Percentiles rank a stretch among this genome's conserved stretches.
phyloP scores from a whole-genome alignment of 2,888 invertebrate genomes.

The Drosophila siamana region DNA sequence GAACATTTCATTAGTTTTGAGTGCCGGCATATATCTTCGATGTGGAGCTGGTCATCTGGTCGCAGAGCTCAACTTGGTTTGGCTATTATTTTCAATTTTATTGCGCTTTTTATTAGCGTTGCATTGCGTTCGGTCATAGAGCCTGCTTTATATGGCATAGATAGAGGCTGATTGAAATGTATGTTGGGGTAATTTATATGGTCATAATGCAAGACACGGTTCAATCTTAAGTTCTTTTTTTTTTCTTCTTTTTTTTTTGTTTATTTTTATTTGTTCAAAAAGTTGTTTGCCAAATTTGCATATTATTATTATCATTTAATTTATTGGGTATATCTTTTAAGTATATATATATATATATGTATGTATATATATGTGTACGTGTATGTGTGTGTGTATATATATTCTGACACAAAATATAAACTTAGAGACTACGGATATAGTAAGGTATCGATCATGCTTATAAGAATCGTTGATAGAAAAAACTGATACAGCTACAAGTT shows the following conservation, averaged over 20 bases:
- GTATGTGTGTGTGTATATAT: slow-evolving; percentile 29
- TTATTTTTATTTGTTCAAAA: slow-evolving; percentile 67
- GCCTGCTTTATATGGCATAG: slow-evolving; percentile 51
- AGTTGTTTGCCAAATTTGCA: slow-evolving; percentile 72
- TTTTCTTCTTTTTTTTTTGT: slow-evolving; percentile 23
- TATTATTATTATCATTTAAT: slow-evolving; percentile 47
- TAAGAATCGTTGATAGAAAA: slow-evolving; percentile 63
- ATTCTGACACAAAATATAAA: slow-evolving; percentile 69
- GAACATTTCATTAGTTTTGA: slow-evolving; percentile 82
- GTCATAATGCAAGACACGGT: slow-evolving; percentile 49
- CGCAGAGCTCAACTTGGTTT: slow-evolving; percentile 40
- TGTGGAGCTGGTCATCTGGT: slow-evolving; percentile 48
- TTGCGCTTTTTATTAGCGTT: slow-evolving; percentile 78
- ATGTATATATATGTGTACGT: slow-evolving; percentile 37
- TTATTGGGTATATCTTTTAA: slow-evolving; percentile 24
- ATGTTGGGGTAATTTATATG: slow-evolving; percentile 57
- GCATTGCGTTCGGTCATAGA: slow-evolving; percentile 61
- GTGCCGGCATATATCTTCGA: slow-evolving; percentile 78
- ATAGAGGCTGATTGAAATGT: slow-evolving; percentile 63
- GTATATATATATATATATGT: slow-evolving; percentile 27
- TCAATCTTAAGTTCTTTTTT: slow-evolving; percentile 45
- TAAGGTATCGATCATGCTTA: slow-evolving; percentile 31
- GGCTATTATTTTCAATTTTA: slow-evolving; percentile 80
- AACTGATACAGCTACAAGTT: slow-evolving; percentile 59
- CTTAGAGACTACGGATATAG: slow-evolving; percentile 59